Evolutionary conservation across 2,888 invertebrate species (phyloP), one percentile per base, ranked within the genome.

Genomic region (Dexiosoma caninum): DNA sequence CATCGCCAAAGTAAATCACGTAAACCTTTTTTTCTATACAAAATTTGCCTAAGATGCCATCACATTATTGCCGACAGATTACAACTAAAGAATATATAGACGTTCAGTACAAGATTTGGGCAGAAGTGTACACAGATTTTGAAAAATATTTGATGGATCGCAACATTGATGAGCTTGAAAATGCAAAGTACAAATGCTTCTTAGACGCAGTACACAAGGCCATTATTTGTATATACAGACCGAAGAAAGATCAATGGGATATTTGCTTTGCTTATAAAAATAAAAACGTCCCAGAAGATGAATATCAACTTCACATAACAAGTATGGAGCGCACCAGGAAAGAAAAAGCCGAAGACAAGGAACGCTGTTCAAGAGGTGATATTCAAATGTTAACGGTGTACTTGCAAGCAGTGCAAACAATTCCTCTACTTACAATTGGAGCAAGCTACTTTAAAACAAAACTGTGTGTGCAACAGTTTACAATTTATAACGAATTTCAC

Each of bases 241-340:
- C 66, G 66, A 78, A 66, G 67, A 66, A 60, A 72, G 53, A 72
- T 59, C 69, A 74, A 78, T 67, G 67, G 66, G 67, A 72, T 72
- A 78, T 78, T 60, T 79, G 69, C 42, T 67, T 72, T 60, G 49
- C 32, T 60, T 64, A 78, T 51, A 71, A 66, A 55, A 75, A 67
- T 51, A 75, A 57, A 75, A 64, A 70, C 49, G 49, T 70, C 55
- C 64, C 77, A 70, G 64, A 71, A 72, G 62, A 64, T 55, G 70
- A 77, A 69, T 76, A 69, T 72, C 53, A 62, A 62, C 60, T 71
- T 66, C 71, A 78, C 70, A 71, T 71, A 71, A 71, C 40, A 78
- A 78, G 57, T 78, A 78, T 71, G 66, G 79, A 74, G 69, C 74
- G 60, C 60, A 53, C 78, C 53, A 78, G 78, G 78, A 78, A 78